Conservation (phyloP, 2,113 vertebrate genomes). For the Fukomys damarensis region DNA sequence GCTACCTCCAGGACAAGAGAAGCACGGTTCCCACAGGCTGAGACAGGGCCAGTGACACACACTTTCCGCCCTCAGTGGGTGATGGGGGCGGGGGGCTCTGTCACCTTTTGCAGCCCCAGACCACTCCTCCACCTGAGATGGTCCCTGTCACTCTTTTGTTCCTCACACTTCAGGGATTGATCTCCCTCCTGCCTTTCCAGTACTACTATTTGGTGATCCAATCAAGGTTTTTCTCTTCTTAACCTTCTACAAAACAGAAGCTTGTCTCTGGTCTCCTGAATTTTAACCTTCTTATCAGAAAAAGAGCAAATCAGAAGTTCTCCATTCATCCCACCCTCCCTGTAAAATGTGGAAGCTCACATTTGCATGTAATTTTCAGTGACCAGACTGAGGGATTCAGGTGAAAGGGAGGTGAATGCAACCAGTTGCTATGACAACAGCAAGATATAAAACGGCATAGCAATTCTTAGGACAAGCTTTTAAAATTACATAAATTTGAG, state of each 20-base stretch:
- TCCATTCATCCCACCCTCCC: slow-evolving; percentile 48
- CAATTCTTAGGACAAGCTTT: slow-evolving; percentile 81
- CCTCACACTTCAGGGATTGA: not conserved
- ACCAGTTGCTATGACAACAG: slow-evolving; percentile 83
- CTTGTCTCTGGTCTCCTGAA: slow-evolving; percentile 12
- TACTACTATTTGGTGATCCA: not conserved
- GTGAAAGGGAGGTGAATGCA: slow-evolving; percentile 76
- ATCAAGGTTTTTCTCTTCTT: slow-evolving; percentile 33
- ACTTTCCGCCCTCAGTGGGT: slow-evolving; percentile 36
- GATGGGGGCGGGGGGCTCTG: not conserved
- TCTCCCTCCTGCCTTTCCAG: not conserved
- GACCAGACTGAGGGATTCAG: slow-evolving; percentile 70
- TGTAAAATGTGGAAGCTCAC: slow-evolving; percentile 56
- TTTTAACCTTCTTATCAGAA: slow-evolving; percentile 71
- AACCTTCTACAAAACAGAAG: slow-evolving; percentile 43
- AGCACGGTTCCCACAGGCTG: not conserved
- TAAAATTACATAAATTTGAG: slow-evolving; percentile 84
- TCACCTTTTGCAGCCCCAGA: not conserved
- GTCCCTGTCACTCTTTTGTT: not conserved
- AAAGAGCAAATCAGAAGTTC: slow-evolving; percentile 71
- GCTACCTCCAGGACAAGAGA: slow-evolving; percentile 1
- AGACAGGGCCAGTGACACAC: not conserved
- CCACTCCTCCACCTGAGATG: not conserved
- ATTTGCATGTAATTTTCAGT: slow-evolving; percentile 74
- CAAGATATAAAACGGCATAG: slow-evolving; percentile 79